Base-by-base conservation (phyloP, 2,113 vertebrate genomes). In the Gallinago undulata region DNA sequence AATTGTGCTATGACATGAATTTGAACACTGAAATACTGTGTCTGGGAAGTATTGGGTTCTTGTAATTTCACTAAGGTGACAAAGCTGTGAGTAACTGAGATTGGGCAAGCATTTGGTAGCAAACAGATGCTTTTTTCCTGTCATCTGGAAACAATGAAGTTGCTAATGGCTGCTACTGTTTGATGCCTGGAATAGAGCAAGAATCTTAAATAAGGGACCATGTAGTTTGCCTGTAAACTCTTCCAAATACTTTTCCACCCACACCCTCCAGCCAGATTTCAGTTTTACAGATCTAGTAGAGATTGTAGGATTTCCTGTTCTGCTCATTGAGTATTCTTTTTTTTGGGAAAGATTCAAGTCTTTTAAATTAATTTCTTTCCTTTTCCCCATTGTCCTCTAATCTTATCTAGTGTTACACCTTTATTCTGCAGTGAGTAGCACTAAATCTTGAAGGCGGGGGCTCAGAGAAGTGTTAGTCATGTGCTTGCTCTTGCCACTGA, bases 191-290 rank as follows among this genome's bases (percentile, higher is more conserved):
- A 94, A 72, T 95, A 60, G 72, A 89, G n/a, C 51, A 92, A 63
- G 37, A 89, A 47, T 84, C 45, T 89, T 93, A 62, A 84, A 13
- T 30, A 77, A 62, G 70, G 37, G 57, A 89, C 9, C 30, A 19
- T 89, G 39, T 85, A 87, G 39, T 87, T 91, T 79, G 63, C 62
- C 48, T 68, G 66, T 89, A 57, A 76, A 62, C 50, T 79, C 53
- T 85, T 94, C 45, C 87, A 93, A 94, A 75, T 91, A 76, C n/a
- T 92, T 92, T 79, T 78, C 69, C 80, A 48, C 74, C 66, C 84
- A 82, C 86, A 79, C 43, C 10, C 64, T 67, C 68, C 55, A 90
- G 56, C 19, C 76, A 72, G 43, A 87, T 48, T 78, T 78, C 57
- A 70, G 25, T 84, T 95, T 87, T 78, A 63, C 73, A 78, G 56